Evolutionary conservation across 2,888 invertebrate species (phyloP).

Genomic region (Oscheius sp.): DNA sequence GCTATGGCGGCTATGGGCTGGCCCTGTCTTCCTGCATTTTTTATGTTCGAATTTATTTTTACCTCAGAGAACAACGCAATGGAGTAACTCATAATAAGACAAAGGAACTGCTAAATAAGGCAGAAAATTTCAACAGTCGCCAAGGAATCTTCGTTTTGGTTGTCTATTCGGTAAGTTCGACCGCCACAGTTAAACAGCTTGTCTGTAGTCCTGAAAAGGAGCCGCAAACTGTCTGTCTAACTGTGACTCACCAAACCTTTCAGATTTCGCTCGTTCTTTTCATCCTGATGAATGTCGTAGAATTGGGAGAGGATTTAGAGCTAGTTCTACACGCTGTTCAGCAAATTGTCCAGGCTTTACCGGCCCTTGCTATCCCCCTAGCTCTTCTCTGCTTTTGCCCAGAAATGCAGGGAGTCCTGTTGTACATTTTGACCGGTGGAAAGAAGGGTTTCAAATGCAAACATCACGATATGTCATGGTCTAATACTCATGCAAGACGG

Average conservation of each 20-base stretch:
- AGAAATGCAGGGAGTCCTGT: constrained; percentile 4
- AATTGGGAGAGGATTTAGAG: neutral
- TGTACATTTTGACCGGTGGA: neutral
- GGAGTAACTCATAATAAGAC: constrained; percentile 12
- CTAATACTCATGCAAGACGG: too few relatives aligned
- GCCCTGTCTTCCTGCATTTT: constrained; percentile 10
- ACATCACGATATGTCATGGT: neutral
- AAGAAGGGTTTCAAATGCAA: constrained; percentile 4
- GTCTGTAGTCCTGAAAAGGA: neutral
- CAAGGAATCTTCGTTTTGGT: constrained; percentile 17
- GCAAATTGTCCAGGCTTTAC: constrained; percentile 18
- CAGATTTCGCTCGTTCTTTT: constrained; percentile 22
- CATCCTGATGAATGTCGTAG: neutral
- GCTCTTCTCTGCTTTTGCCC: constrained; percentile 8
- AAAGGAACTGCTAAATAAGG: constrained; percentile 23
- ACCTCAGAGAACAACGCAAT: constrained; percentile 3
- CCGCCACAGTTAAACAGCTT: neutral
- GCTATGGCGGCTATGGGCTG: constrained; percentile 11
- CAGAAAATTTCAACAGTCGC: neutral
- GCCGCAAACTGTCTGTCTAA: neutral
- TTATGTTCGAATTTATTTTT: constrained; percentile 24
- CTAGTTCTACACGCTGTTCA: constrained; percentile 9
- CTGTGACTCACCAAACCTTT: neutral
- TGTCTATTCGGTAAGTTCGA: constrained; percentile 21
- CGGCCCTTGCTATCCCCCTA: constrained; percentile 13